Base-by-base conservation (phyloP, 2,797 vertebrate species). In the Malacoraja senta region DNA sequence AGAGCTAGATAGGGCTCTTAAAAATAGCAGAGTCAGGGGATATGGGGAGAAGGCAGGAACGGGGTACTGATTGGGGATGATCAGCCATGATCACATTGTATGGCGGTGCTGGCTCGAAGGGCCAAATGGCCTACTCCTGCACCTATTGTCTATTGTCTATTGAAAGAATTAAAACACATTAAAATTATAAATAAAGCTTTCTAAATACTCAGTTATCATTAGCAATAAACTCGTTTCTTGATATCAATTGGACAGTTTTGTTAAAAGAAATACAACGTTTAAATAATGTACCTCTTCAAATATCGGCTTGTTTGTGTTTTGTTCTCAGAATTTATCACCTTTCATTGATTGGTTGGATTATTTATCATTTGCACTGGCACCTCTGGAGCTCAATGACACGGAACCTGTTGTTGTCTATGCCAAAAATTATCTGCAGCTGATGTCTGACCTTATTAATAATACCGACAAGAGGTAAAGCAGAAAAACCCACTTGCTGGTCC, bases 361-460 rank as follows among this genome's bases (percentile, higher is more conserved):
- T 95, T 96, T 99, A 94, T 96, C 96, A 32, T 98, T 97, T 0
- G 96, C 97, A 32, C 95, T 99, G 93, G 96, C 97, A 2, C 98
- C 98, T 0, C 95, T 99, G 95, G 98, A 99, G 79, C 95, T 99
- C 83, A 96, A 97, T 0, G 98, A 98, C 93, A 97, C 96, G 0
- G 99, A 99, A 83, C 98, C 98, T 0, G 97, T 99, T 77, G 98
- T 99, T 90, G 96, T 99, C 3, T 99, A 99, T 0, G 98, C 98
- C 94, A 97, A 95, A 53, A 97, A 98, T 76, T 99, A 99, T 94
- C 96, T 99, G 93, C 97, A 98, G 94, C 98, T 98, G 95, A 97
- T 99, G 94, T 99, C 99, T 0, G 97, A 98, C n/a, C 97, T 99
- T 95, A 98, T 99, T 96, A 98, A 98, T 95, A 95, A 94, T 96